Base-by-base conservation (phyloP, 37 sponge, comb jelly and placozoan genomes). In the Cladorhizidae sp. region DNA sequence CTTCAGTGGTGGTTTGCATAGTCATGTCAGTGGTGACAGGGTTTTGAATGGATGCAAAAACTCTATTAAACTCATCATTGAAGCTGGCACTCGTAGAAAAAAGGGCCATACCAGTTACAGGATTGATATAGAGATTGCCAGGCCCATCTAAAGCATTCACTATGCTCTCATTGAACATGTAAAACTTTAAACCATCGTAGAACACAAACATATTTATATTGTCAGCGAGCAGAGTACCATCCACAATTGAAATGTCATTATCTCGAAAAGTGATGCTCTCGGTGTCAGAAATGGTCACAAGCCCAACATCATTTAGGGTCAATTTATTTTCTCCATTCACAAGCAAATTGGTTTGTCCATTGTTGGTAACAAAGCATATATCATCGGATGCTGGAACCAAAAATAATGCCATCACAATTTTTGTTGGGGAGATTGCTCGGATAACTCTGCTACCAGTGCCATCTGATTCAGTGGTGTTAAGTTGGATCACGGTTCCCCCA, bases 141-240 rank as follows among this genome's bases (percentile, higher is more conserved):
- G 21, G 64, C 20, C 78, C 78, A 29, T 3, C 7, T 23, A 61
- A 26, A 40, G 22, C 11, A 40, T 57, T 37, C 1, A 58, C 35
- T 36, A 64, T 77, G 43, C 49, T 77, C 3, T 18, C 28, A 31
- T 62, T 40, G 50, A 77, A 77, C 29, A 41, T 32, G 40, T 77
- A 77, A 41, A 57, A 64, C 14, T 65, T 64, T n/a, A 64, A 77
- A 42, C 78, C 65, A 58, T 77, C 78, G 26, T 58, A 77, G 37
- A 42, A 77, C 9, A 9, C 3, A 50, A 77, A 77, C 65, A 35
- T 62, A 5, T 23, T 42, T 40, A 77, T 64, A 40, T 41, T 64
- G 1, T 68, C 20, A 14, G 49, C 20, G 11, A 75, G 33, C 11
- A 36, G 31, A 5, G 32, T n/a, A 12, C 40, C 61, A 39, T 41